Conservation (phyloP, 2,797 vertebrate genomes). For the Psittacula echo region DNA sequence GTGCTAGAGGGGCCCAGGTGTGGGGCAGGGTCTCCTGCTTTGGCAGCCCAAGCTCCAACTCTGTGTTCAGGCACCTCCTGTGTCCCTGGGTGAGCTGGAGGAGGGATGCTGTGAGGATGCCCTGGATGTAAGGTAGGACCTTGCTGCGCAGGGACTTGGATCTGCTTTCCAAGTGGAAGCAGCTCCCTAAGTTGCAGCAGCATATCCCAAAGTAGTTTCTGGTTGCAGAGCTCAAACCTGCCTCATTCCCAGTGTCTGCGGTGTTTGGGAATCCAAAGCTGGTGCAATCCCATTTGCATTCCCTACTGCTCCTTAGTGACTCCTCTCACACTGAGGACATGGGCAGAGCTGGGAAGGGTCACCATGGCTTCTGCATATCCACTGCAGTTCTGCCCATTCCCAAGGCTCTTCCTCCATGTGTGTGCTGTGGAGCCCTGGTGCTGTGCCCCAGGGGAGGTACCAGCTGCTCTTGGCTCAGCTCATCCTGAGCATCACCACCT, state of each 20-base stretch:
- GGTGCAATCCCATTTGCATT: neutral
- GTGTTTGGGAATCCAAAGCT: neutral
- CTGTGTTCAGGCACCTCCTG: neutral
- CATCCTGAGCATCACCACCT: neutral
- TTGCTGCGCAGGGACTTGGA: neutral
- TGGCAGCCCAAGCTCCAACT: neutral
- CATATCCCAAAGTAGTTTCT: neutral
- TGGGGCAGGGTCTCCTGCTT: neutral
- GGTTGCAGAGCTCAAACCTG: neutral
- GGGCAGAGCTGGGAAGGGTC: neutral
- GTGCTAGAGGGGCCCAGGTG: neutral
- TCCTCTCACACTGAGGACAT: fast-evolving
- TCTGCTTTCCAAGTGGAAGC: neutral
- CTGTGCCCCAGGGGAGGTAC: neutral
- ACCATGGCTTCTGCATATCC: fast-evolving
- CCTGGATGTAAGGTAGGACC: neutral
- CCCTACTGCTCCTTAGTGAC: neutral
- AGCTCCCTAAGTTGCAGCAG: neutral
- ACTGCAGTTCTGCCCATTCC: neutral
- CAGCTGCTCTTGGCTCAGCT: constrained; percentile 20
- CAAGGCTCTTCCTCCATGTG: fast-evolving
- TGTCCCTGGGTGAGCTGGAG: neutral
- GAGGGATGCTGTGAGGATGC: neutral
- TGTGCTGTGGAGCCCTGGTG: neutral
- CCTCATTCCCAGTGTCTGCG: neutral